Conservation (phyloP, 1,140 invertebrate genomes). For the Luehdorfia chinensis region DNA sequence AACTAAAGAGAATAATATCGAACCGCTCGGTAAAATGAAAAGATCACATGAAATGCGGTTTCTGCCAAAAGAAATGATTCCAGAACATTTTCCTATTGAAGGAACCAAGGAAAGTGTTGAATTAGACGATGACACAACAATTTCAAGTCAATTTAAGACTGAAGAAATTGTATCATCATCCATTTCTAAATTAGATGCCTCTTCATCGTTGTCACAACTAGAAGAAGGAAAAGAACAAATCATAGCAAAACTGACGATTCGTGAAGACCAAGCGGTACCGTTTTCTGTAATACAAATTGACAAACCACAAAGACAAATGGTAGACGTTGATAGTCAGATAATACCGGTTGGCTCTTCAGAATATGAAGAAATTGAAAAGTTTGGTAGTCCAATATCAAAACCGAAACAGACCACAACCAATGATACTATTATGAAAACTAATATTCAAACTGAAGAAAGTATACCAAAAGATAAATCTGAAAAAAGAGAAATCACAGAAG, state of each 20-base stretch:
- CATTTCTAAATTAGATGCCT: constrained; percentile 66
- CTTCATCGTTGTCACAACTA: constrained; percentile 50
- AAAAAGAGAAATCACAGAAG: constrained; percentile 42
- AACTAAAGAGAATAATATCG: constrained; percentile 49
- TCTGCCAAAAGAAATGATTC: constrained; percentile 81
- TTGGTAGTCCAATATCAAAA: constrained; percentile 32
- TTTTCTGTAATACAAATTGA: constrained; percentile 63
- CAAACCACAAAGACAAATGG: constrained; percentile 56
- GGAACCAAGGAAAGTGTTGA: constrained; percentile 61
- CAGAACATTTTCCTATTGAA: constrained; percentile 68
- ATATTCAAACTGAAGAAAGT: constrained; percentile 33
- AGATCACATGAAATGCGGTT: constrained; percentile 94
- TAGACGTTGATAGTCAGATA: constrained; percentile 71
- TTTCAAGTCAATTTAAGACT: constrained; percentile 65
- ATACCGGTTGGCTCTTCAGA: constrained; percentile 67
- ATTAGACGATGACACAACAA: constrained; percentile 67
- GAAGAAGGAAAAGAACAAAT: constrained; percentile 52
- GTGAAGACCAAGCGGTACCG: constrained; percentile 46
- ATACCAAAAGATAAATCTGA: constrained; percentile 21
- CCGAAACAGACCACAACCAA: constrained; percentile 30
- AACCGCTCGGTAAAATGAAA: constrained; percentile 86
- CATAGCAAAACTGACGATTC: constrained; percentile 38
- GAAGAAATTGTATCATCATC: constrained; percentile 65
- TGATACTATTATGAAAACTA: constrained; percentile 34
- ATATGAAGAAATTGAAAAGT: constrained; percentile 66